Evolutionary conservation across 2,797 vertebrate genomes (phyloP).

Genomic region (Onychomys torridus): DNA sequence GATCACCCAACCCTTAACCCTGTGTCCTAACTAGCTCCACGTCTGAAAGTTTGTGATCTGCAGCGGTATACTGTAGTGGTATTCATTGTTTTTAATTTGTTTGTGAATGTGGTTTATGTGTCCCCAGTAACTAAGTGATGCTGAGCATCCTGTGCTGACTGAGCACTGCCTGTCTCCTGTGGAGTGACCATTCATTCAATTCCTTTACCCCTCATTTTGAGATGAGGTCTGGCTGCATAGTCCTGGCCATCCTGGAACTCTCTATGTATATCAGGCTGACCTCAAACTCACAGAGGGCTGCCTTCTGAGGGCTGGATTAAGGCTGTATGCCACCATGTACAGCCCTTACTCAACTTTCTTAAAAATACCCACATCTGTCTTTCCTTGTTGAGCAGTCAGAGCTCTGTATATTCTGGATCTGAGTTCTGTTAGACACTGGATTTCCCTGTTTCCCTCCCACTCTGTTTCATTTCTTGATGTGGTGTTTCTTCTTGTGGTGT

Average conservation of each 20-base stretch:
- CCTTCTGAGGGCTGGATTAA: neutral
- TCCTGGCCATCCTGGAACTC: neutral
- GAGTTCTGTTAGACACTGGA: neutral
- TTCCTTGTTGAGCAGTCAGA: neutral
- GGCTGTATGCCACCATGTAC: neutral
- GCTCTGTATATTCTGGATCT: fast-evolving
- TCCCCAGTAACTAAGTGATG: neutral
- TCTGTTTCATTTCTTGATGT: neutral
- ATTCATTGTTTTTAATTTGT: neutral
- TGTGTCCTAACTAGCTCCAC: neutral
- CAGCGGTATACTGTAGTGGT: neutral
- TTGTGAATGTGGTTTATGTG: neutral
- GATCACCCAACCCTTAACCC: neutral
- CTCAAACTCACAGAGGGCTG: neutral
- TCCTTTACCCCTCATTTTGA: neutral
- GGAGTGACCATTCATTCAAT: too few species aligned
- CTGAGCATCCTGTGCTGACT: neutral
- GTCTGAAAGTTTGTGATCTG: neutral
- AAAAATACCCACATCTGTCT: fast-evolving
- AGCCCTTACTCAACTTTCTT: neutral
- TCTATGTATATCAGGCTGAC: neutral
- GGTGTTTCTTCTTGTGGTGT: neutral
- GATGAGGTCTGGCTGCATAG: neutral
- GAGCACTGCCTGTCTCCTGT: too few species aligned
- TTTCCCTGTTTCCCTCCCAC: neutral